Conservation (phyloP, 2,888 invertebrate species). For the Drosophila nigricruria region DNA sequence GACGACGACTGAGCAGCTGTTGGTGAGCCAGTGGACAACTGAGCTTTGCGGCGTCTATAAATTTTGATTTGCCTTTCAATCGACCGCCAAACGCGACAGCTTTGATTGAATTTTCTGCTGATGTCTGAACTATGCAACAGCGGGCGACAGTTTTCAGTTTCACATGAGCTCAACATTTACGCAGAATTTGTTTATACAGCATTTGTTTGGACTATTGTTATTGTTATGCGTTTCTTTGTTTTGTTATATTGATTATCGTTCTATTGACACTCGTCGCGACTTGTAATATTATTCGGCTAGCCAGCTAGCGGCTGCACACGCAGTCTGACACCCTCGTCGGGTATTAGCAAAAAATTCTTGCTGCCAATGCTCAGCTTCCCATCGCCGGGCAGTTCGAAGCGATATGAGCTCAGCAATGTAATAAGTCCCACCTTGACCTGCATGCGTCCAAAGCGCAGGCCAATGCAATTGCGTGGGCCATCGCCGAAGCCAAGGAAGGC, state of each 20-base stretch:
- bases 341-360: conserved; percentile 39
- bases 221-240: conserved; percentile 4
- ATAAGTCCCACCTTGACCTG: conserved; percentile 79
- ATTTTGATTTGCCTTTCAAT: conserved; percentile 73
- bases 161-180: neutral
- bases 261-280: conserved; percentile 59
- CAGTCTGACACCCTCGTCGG: conserved; percentile 57
- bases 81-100: conserved; percentile 59
- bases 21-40: conserved; percentile 9
- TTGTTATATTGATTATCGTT: neutral
- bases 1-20: conserved; percentile 28
- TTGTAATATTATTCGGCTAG: conserved; percentile 16
- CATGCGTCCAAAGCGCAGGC: conserved; percentile 78
- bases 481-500: conserved; percentile 84
- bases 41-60: conserved; percentile 58
- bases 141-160: conserved; percentile 15
- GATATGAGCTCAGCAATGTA: conserved; percentile 51
- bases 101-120: conserved; percentile 64
- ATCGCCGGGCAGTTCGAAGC: conserved; percentile 23
- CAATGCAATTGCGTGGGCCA: conserved; percentile 82
- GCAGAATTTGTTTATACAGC: conserved; percentile 35
- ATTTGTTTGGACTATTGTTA: neutral
- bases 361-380: conserved; percentile 52
- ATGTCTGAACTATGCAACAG: conserved; percentile 16
- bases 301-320: conserved; percentile 44